Evolutionary conservation across 92 coral and sea anemone genomes (phyloP).

Genomic region (Phenganax subtilis): DNA sequence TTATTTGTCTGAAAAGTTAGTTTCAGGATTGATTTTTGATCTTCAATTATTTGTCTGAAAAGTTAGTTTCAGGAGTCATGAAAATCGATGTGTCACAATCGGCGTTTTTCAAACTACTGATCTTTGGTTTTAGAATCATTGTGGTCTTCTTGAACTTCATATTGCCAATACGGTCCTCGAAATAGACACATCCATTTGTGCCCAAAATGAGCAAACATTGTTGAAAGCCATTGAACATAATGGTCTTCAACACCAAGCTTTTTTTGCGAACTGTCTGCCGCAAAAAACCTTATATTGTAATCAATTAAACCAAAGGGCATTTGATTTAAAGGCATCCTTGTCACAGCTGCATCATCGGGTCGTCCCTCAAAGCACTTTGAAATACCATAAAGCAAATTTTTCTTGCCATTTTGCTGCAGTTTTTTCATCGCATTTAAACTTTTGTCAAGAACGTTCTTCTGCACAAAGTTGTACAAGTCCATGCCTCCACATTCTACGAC

Average conservation of each 20-base stretch:
- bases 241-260: slow-evolving; percentile 56
- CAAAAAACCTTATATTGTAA: slow-evolving; percentile 54
- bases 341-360: slow-evolving; percentile 1
- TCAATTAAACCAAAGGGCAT: slow-evolving; percentile 61
- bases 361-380: slow-evolving; percentile 42
- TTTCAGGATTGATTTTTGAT: too few species aligned
- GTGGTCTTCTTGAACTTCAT: slow-evolving; percentile 21
- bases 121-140: not conserved
- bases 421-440: slow-evolving; percentile 32
- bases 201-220: slow-evolving; percentile 69
- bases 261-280: slow-evolving; percentile 42
- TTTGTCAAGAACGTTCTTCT: slow-evolving; percentile 30
- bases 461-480: slow-evolving; percentile 43
- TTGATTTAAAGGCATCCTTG: slow-evolving; percentile 45
- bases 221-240: slow-evolving; percentile 50
- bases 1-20: too few species aligned
- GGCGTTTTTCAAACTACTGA: too few species aligned
- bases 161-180: slow-evolving; percentile 62
- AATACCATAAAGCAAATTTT: slow-evolving; percentile 36
- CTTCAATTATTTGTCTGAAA: too few species aligned
- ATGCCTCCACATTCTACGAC: slow-evolving; percentile 18
- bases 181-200: slow-evolving; percentile 50
- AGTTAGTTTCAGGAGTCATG: too few species aligned
- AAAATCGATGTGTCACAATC: too few species aligned
- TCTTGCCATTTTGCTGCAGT: slow-evolving; percentile 27